These are phyloP conservation scores for Lepidurus packardi DNA, from an alignment of 1,140 invertebrate genomes.

Conservation along the genomic window DNA sequence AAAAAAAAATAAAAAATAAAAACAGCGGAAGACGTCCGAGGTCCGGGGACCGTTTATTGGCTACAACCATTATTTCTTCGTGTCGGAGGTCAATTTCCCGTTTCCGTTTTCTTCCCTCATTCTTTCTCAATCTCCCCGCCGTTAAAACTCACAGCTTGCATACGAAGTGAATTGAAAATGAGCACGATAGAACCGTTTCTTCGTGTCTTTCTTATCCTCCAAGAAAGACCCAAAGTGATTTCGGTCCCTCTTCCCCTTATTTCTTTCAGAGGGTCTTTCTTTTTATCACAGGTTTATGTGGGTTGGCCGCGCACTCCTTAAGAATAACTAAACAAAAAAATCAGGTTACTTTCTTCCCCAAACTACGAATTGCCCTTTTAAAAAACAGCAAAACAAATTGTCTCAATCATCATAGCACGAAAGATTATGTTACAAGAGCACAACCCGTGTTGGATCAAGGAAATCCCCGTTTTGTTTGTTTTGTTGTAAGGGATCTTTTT, in stretches of 20 bases:
- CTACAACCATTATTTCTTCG: slow-evolving; percentile 1
- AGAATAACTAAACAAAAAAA: not conserved
- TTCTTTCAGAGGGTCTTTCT: not conserved
- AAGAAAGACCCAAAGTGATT: not conserved
- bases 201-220: not conserved
- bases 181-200: not conserved
- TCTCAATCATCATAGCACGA: too few relatives aligned
- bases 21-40: not conserved
- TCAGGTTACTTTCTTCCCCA: not conserved
- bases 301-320: not conserved
- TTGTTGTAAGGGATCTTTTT: too few relatives aligned
- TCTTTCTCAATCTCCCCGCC: not conserved
- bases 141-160: not conserved
- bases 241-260: not conserved
- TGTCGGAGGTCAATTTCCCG: not conserved
- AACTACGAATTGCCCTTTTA: not conserved
- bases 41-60: not conserved
- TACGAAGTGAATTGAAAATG: slow-evolving; percentile 15
- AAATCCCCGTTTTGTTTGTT: too few relatives aligned
- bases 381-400: not conserved
- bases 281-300: slow-evolving; percentile 11
- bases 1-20: not conserved
- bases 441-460: not conserved
- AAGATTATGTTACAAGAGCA: not conserved
- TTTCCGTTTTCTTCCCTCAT: not conserved